Percentiles rank a stretch among this genome's conserved stretches.
Conservation (phyloP, 2,888 invertebrate species). For the Amblyjoppa proteus region DNA sequence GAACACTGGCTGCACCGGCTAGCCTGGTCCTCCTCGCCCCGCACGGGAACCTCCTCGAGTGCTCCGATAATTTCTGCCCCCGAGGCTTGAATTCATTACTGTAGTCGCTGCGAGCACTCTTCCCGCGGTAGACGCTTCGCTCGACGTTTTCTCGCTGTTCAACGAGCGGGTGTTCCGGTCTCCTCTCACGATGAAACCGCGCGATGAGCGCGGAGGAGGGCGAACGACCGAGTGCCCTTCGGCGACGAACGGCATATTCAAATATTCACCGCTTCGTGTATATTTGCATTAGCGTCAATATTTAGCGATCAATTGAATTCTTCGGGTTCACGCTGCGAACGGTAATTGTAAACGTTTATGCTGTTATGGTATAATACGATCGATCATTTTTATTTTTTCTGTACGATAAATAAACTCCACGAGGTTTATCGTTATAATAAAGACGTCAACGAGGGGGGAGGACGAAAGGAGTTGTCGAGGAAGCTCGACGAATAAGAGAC, state of each 20-base stretch:
- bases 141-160: conserved; percentile 45
- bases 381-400: conserved; percentile 41
- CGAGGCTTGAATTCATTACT: conserved; percentile 73
- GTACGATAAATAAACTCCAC: conserved; percentile 51
- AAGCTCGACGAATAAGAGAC: conserved; percentile 61
- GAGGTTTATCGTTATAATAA: conserved; percentile 61
- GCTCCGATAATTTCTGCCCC: conserved; percentile 69
- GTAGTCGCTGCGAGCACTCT: conserved; percentile 62
- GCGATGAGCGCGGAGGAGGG: neutral
- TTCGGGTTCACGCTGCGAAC: neutral
- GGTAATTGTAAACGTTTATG: neutral
- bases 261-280: conserved; percentile 44
- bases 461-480: conserved; percentile 56
- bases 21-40: conserved; percentile 1
- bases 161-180: neutral
- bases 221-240: conserved; percentile 47
- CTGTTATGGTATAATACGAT: neutral
- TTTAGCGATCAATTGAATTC: conserved; percentile 58
- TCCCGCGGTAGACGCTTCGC: conserved; percentile 54
- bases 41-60: conserved; percentile 62
- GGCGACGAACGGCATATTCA: conserved; percentile 39
- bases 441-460: conserved; percentile 59
- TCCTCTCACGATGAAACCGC: conserved; percentile 16
- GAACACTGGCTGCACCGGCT: conserved; percentile 49
- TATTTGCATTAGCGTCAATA: conserved; percentile 58